Evolutionary conservation across 2,113 vertebrate genomes (phyloP).

Genomic region (Ifrita kowaldi): DNA sequence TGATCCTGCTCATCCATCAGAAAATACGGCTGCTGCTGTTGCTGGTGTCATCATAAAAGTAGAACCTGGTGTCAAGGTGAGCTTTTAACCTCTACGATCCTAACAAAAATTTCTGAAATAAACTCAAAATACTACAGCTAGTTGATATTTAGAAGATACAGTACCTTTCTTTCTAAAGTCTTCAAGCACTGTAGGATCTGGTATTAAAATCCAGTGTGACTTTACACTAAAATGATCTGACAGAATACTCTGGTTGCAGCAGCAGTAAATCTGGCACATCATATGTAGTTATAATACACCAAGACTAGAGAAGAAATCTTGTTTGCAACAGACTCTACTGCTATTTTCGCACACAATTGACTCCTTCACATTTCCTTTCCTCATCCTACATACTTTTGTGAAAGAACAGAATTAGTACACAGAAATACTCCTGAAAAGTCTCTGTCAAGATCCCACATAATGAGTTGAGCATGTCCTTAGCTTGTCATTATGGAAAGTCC

Average conservation of each 20-base stretch:
- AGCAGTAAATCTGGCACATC: background rate
- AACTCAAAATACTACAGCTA: background rate
- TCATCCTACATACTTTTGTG: background rate
- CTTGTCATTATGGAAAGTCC: background rate
- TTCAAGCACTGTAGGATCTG: background rate
- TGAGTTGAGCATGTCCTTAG: background rate
- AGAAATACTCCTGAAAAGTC: background rate
- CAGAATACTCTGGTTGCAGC: background rate
- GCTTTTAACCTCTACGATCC: background rate
- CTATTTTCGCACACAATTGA: background rate
- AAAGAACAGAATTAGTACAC: background rate
- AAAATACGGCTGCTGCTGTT: background rate
- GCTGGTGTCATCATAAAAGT: background rate
- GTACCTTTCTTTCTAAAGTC: background rate
- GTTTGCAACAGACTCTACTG: background rate
- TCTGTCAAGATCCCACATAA: background rate
- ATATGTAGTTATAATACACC: background rate
- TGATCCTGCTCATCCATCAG: background rate
- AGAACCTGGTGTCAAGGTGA: background rate
- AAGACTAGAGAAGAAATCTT: background rate
- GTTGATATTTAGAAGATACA: background rate
- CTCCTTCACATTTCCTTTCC: background rate
- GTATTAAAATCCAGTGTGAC: background rate
- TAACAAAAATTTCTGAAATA: background rate
- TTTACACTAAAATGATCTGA: background rate